phyloP scores from a whole-genome alignment of 2,888 invertebrate genomes.

The Brenthis daphne region DNA sequence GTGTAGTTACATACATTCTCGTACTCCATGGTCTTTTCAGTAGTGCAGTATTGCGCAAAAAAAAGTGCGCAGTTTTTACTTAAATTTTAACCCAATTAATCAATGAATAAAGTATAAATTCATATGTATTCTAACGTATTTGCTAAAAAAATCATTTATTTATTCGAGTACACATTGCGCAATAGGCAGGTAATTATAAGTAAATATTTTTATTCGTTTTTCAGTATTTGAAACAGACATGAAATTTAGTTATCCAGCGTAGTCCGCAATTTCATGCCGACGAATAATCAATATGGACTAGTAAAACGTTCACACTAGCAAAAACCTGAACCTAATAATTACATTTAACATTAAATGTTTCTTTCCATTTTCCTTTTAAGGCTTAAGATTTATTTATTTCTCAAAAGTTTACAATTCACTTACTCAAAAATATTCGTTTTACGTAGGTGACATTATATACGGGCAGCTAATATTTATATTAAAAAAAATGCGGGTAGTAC shows the following conservation, averaged over 20 bases:
- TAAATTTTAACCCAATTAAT: too few species aligned
- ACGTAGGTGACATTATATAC: too few species aligned
- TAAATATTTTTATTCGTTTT: conserved; percentile 31
- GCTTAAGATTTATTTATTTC: too few species aligned
- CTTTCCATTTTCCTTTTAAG: not conserved
- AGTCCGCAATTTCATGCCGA: conserved; percentile 54
- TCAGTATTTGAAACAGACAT: conserved; percentile 51
- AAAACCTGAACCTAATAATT: conserved; percentile 22
- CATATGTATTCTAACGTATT: not conserved
- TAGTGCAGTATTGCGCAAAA: too few species aligned
- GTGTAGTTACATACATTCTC: too few species aligned
- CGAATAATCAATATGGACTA: conserved; percentile 53
- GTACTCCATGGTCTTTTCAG: too few species aligned
- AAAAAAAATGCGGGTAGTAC: too few species aligned
- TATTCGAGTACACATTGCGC: conserved; percentile 1
- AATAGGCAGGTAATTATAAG: conserved; percentile 11
- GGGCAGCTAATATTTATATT: too few species aligned
- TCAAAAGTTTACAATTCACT: too few species aligned
- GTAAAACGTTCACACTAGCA: conserved; percentile 13
- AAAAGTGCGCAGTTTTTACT: too few species aligned
- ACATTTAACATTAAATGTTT: conserved; percentile 13
- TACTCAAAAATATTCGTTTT: too few species aligned
- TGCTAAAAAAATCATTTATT: conserved; percentile 5
- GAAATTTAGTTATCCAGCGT: conserved; percentile 55
- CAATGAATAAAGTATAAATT: not conserved